Conservation (phyloP, 2,888 invertebrate genomes). For the Ormyrus labotus region DNA sequence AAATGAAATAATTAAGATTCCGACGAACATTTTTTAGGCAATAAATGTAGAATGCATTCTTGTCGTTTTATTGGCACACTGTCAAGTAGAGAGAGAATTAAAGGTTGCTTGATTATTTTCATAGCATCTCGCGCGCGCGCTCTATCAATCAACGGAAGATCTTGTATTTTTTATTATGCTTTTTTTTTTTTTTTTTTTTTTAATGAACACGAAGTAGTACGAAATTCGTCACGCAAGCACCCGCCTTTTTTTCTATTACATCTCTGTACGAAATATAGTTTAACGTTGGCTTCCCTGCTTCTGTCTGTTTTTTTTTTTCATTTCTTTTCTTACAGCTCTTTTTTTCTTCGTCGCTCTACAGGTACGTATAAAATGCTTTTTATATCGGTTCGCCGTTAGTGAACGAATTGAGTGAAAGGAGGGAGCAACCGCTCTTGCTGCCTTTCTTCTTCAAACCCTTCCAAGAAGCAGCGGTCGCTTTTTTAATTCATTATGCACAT, state of each 20-base stretch:
- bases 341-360: slow-evolving; percentile 32
- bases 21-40: slow-evolving; percentile 42
- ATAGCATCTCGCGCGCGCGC: slow-evolving; percentile 38
- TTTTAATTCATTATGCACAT: slow-evolving; percentile 60
- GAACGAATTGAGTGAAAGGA: slow-evolving; percentile 25
- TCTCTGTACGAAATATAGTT: slow-evolving; percentile 27
- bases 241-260: slow-evolving; percentile 9
- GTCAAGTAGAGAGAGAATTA: slow-evolving; percentile 65
- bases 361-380: slow-evolving; percentile 45
- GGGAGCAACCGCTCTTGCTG: slow-evolving; percentile 11
- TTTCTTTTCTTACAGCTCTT: not conserved
- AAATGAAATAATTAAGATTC: slow-evolving; percentile 33
- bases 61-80: slow-evolving; percentile 71
- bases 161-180: slow-evolving; percentile 57
- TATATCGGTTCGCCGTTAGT: not conserved
- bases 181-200: slow-evolving; percentile 22
- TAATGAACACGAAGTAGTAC: slow-evolving; percentile 45
- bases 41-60: slow-evolving; percentile 37
- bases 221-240: slow-evolving; percentile 40
- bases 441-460: not conserved
- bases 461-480: slow-evolving; percentile 54
- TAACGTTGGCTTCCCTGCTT: slow-evolving; percentile 20
- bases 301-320: slow-evolving; percentile 23
- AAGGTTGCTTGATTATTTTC: slow-evolving; percentile 46
- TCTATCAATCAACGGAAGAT: slow-evolving; percentile 66